These are phyloP conservation scores for Ophion ellenae DNA, from an alignment of 2,888 invertebrate genomes.

Conservation along the genomic window DNA sequence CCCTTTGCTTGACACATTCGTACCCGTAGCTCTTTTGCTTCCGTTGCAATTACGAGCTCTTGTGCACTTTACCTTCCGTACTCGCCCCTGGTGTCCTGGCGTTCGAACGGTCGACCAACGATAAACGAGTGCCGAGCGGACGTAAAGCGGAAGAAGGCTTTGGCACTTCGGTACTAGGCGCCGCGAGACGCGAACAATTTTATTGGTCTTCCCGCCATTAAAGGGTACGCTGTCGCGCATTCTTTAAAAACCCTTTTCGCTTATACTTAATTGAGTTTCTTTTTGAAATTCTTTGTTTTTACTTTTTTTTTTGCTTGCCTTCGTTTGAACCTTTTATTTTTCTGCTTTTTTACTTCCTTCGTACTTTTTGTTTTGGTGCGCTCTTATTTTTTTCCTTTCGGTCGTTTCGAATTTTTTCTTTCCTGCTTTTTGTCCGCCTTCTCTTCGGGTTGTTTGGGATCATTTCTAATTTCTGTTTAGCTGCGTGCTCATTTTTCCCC, in stretches of 20 bases:
- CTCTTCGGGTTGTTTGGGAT: background rate
- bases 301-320: background rate
- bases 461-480: background rate
- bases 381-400: background rate
- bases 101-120: slow-evolving; percentile 18
- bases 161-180: slow-evolving; percentile 6
- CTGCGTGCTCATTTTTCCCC: background rate
- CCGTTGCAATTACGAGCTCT: slow-evolving; percentile 61
- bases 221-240: slow-evolving; percentile 12
- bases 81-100: slow-evolving; percentile 18
- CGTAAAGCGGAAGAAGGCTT: background rate
- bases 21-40: slow-evolving; percentile 49
- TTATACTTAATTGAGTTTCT: background rate
- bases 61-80: slow-evolving; percentile 28
- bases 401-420: background rate
- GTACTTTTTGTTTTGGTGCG: too few relatives aligned
- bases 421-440: slow-evolving; percentile 26
- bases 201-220: slow-evolving; percentile 5
- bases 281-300: background rate
- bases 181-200: background rate
- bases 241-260: slow-evolving; percentile 33
- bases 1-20: slow-evolving; percentile 52
- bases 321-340: background rate
- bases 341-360: background rate
- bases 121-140: background rate